Evolutionary conservation across 2,888 invertebrate species (phyloP).

Genomic region (Choreutis nemorana): DNA sequence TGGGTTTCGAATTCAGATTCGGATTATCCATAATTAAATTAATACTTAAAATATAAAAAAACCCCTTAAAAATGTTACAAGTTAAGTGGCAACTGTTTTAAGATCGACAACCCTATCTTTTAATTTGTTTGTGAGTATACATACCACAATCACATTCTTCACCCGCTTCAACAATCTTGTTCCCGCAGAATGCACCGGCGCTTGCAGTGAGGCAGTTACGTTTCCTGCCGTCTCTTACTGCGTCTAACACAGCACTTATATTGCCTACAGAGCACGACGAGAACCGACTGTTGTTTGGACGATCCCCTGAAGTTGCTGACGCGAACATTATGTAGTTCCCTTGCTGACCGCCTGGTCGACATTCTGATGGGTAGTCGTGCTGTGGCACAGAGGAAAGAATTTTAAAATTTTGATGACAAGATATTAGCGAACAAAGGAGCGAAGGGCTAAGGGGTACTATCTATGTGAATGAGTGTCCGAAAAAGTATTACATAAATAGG

Average conservation of each 20-base stretch:
- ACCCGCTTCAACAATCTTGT: constrained; percentile 96
- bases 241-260: constrained; percentile 93
- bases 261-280: constrained; percentile 94
- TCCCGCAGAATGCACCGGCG: constrained; percentile 97
- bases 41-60: no score
- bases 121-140: constrained; percentile 5
- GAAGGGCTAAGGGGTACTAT: no score
- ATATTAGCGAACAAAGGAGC: no score
- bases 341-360: constrained; percentile 87
- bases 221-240: constrained; percentile 89
- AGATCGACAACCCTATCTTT: no score
- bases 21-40: no score
- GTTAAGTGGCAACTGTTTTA: no score
- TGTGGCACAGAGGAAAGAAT: constrained; percentile 36
- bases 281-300: constrained; percentile 97
- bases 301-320: constrained; percentile 97
- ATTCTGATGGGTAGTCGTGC: constrained; percentile 94
- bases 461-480: no score
- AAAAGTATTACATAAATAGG: no score
- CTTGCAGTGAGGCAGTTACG: constrained; percentile 90
- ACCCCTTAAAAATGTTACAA: no score
- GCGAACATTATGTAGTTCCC: constrained; percentile 99
- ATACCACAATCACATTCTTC: constrained; percentile 96
- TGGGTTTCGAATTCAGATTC: no score
- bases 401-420: no score